Conservation (phyloP, 2,797 vertebrate species). For the Tapera naevia region DNA sequence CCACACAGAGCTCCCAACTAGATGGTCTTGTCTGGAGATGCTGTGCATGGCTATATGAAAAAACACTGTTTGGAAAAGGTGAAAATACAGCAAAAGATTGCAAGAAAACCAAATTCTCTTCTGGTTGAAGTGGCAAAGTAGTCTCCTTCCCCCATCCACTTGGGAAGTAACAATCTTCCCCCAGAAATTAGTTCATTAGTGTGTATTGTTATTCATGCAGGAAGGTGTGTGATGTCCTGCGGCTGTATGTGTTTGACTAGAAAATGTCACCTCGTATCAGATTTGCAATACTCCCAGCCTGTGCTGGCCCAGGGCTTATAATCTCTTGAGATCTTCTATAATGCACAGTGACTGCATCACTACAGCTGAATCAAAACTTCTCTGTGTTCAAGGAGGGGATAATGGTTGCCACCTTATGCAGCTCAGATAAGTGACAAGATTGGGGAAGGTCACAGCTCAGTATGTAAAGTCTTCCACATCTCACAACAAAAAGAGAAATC, state of each 20-base stretch:
- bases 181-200: conserved; percentile 32
- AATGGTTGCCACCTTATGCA: neutral
- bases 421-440: neutral
- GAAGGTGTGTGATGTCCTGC: conserved; percentile 28
- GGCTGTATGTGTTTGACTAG: conserved; percentile 48
- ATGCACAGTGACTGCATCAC: conserved; percentile 26
- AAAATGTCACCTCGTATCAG: conserved; percentile 57
- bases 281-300: neutral
- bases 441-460: conserved; percentile 6
- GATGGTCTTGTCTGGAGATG: neutral
- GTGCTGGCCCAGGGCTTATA: conserved; percentile 19
- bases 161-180: conserved; percentile 4
- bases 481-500: neutral
- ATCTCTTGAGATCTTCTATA: conserved; percentile 24
- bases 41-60: neutral
- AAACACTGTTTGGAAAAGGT: neutral
- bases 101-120: neutral
- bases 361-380: neutral
- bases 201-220: conserved; percentile 34
- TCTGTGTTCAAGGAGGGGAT: neutral
- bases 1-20: neutral
- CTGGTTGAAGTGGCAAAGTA: neutral
- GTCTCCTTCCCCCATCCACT: neutral
- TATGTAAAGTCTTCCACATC: neutral
- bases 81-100: neutral